Percentiles rank a stretch among this genome's conserved stretches.
phyloP scores from a whole-genome alignment of 2,797 vertebrate genomes.

The Chromobotia macracanthus region DNA sequence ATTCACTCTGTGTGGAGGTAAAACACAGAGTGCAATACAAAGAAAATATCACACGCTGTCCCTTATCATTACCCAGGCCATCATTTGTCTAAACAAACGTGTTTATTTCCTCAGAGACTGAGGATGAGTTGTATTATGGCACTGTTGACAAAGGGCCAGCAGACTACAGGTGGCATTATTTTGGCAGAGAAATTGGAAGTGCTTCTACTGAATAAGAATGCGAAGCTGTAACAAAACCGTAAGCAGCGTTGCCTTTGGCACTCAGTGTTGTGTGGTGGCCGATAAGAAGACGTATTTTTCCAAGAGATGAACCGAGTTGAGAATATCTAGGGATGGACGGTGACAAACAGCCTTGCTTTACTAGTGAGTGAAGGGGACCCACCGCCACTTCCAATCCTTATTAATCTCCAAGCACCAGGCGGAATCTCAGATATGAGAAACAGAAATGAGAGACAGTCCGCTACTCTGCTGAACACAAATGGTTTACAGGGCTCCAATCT shows the following conservation, averaged over 20 bases:
- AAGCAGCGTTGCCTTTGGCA: conserved; percentile 42
- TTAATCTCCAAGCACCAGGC: conserved; percentile 50
- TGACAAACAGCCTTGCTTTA: conserved; percentile 41
- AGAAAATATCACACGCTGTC: conserved; percentile 34
- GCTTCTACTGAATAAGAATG: conserved; percentile 12
- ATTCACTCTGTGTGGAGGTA: conserved; percentile 13
- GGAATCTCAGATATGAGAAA: conserved; percentile 31
- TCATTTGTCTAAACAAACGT: background rate
- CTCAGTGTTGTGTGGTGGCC: conserved; percentile 44
- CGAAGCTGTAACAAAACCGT: conserved; percentile 23
- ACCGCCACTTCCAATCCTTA: conserved; percentile 42
- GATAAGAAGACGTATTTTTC: conserved; percentile 45
- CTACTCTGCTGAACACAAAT: conserved; percentile 32
- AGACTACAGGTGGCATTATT: conserved; percentile 32
- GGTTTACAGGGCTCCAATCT: conserved; percentile 32
- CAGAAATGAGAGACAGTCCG: background rate
- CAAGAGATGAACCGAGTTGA: conserved; percentile 42
- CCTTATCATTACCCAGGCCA: conserved; percentile 13
- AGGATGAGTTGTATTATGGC: conserved; percentile 5
- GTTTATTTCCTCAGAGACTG: background rate
- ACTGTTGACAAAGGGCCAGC: background rate
- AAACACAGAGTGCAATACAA: conserved; percentile 9
- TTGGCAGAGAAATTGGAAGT: conserved; percentile 26
- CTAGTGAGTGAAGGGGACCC: conserved; percentile 31
- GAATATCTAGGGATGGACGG: conserved; percentile 30